Percentiles rank a stretch among this genome's conserved stretches.
phyloP scores from a whole-genome alignment of 2,888 invertebrate species.

The Spodoptera exigua region DNA sequence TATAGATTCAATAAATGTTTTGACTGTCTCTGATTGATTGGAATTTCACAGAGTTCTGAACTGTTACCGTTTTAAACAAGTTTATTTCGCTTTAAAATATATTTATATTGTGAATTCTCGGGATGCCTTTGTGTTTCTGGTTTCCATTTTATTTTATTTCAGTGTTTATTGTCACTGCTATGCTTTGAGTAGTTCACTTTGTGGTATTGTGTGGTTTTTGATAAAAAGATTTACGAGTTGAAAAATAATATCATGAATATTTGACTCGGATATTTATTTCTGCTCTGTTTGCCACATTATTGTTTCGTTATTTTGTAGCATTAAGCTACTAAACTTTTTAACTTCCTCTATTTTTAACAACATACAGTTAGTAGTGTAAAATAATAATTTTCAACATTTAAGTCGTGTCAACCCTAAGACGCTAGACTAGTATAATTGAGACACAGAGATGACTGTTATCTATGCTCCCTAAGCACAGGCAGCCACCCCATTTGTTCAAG shows the following conservation, averaged over 20 bases:
- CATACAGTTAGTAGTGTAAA: no score
- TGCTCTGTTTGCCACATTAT: no score
- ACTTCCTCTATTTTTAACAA: no score
- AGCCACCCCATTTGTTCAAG: conserved; percentile 50
- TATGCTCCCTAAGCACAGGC: conserved; percentile 49
- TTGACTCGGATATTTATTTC: no score
- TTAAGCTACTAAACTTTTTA: no score
- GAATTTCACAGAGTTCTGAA: conserved; percentile 25
- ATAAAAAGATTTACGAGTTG: neutral
- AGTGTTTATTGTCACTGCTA: conserved; percentile 1
- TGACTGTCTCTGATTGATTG: conserved; percentile 59
- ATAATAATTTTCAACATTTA: conserved; percentile 20
- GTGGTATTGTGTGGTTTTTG: neutral
- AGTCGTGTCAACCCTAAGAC: conserved; percentile 35
- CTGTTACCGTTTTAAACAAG: conserved; percentile 18
- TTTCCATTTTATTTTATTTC: conserved; percentile 18
- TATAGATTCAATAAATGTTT: conserved; percentile 68
- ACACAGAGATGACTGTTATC: conserved; percentile 62
- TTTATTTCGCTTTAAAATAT: conserved; percentile 22
- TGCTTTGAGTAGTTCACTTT: conserved; percentile 5
- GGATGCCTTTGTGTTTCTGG: conserved; percentile 21
- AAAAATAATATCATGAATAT: neutral
- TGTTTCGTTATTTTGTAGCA: no score
- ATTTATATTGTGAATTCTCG: conserved; percentile 9
- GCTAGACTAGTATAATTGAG: conserved; percentile 57